Base-by-base conservation (phyloP, 2,797 vertebrate genomes). In the Cheirogaleus major region DNA sequence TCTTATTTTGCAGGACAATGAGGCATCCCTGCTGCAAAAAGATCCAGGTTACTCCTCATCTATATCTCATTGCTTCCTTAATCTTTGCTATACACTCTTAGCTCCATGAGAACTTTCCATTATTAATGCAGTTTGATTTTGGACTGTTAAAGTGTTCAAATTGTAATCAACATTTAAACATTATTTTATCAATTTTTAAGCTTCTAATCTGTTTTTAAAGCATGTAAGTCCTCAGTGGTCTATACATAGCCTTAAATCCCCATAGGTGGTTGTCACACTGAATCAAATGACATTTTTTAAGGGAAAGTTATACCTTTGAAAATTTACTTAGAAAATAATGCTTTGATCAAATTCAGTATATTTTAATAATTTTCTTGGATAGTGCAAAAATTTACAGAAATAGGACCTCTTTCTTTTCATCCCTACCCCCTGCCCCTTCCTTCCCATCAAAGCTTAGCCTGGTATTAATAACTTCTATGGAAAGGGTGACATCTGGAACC, bases 321-420 rank as follows among this genome's bases (percentile, higher is more conserved):
- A 91, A 52, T 65, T 79, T 86, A 72, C 30, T 23, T n/a, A 90
- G 30, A 67, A 90, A 95, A 73, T 84, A 45, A 95, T 25, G 5
- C 20, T 92, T 95, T 81, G 35, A 89, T 86, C 41, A 93, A 94
- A 83, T 96, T 84, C 86, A 93, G 17, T 79, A 50, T 7, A 93
- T 93, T 91, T 89, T 43, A 78, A 92, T 86, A 75, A 76, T 82
- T 95, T 97, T 38, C 57, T 88, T 93, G 70, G 17, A n/a, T 48
- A 89, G 67, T 25, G 22, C 43, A 27, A 79, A 94, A 59, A 30
- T 73, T 63, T 69, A 23, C 18, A 85, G 23, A 92, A 73, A 67
- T 50, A 59, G 59, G 41, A 78, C 65, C 22, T 41, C 14, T 88
- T 59, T n/a, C 35, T 88, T 95, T 80, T 92, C 11, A 67, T 25